Base-by-base conservation (phyloP, 2,888 invertebrate genomes). In the Drosophila imparisetae region DNA sequence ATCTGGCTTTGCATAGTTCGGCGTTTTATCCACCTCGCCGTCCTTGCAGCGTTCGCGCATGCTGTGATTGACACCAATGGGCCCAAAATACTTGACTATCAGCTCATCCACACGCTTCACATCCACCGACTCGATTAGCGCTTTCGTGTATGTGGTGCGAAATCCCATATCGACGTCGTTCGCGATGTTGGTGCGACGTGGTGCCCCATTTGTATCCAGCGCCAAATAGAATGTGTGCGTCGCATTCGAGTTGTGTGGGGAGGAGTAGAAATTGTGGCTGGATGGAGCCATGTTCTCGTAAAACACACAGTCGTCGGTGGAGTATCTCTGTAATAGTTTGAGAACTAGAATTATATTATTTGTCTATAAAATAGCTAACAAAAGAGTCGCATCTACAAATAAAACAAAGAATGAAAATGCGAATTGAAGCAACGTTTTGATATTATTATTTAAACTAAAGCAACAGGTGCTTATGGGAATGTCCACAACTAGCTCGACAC, bases 241-340 rank as follows among this genome's bases (percentile, higher is more conserved):
- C 86, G 95, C 94, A 93, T 96, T 95, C 72, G 96, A 96, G 94
- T 95, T 95, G 92, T 95, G 95, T 73, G 94, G 94, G 85, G 96
- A 96, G 90, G 96, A 96, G 94, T 97, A 97, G 68, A 96, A 96
- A 93, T 97, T 97, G 94, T 97, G 97, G 93, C 96, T 95, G 93
- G 97, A 96, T 93, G 96, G 95, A 93, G 96, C 97, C 93, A 97
- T 95, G 92, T 95, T 96, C 94, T 97, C 97, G 94, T 96, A 96
- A 95, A 97, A 97, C 92, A 97, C 95, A 94, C 97, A 97, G 91
- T 96, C 96, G 92, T 96, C 95, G 92, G 95, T 95, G 94, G 96
- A 96, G 93, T 96, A 96, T 94, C 95, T 96, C 97, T 97, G 96
- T 90, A 96, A 96, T 94, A 95, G 94, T 86, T 86, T 84, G 67